A percentile compares a stretch with the other conserved stretches of the same genome.
Conservation (phyloP, 2,113 vertebrate species). For the Oreamnos americanus region DNA sequence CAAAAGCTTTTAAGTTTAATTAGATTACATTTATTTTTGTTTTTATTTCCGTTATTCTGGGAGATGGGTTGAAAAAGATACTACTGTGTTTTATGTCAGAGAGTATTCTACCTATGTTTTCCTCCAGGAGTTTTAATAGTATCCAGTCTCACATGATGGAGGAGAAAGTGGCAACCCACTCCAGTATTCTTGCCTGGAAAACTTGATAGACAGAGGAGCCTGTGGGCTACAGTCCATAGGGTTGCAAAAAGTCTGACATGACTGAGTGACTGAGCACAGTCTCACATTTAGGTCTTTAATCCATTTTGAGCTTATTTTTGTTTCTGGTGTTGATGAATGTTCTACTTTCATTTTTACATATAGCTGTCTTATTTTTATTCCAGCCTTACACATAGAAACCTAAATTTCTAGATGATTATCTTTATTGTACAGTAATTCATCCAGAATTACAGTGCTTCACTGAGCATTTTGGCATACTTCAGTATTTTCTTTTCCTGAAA, state of each 20-base stretch:
- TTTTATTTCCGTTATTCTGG: not conserved
- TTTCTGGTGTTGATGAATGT: not conserved
- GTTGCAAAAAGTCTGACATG: not conserved
- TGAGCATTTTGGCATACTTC: not conserved
- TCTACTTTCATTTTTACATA: not conserved
- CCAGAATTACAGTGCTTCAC: not conserved
- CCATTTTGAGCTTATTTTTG: not conserved
- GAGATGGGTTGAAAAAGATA: not conserved
- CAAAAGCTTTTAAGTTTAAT: not conserved
- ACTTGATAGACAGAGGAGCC: not conserved
- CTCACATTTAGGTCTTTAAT: not conserved
- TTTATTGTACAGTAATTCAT: not conserved
- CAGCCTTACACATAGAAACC: not conserved
- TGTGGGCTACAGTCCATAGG: not conserved
- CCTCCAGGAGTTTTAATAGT: not conserved
- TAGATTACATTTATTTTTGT: not conserved
- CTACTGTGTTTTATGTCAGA: not conserved
- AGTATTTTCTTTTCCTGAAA: conserved; percentile 12
- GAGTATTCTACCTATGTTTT: not conserved
- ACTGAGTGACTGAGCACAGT: not conserved
- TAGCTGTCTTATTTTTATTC: not conserved
- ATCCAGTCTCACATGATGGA: not conserved
- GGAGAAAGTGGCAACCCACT: not conserved
- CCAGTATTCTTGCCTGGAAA: not conserved
- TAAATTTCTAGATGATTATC: not conserved